Evolutionary conservation across 2,797 vertebrate species (phyloP), one percentile per base, ranked within the genome.

Genomic region (Tolypeutes matacus): DNA sequence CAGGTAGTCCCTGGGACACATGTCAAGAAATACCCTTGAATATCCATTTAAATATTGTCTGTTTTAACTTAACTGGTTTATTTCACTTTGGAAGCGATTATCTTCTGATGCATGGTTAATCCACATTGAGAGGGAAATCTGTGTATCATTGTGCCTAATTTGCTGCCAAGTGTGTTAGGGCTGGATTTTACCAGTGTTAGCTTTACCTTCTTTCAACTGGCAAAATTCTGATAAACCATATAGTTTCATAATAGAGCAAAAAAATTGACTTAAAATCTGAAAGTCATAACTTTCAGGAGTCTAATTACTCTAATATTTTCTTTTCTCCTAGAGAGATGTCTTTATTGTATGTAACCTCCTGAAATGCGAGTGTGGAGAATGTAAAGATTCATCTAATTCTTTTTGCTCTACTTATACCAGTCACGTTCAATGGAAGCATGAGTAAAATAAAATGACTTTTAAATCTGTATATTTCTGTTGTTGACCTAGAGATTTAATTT

Each of bases 341-440:
- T 94, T 90, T 96, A 72, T 85, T 76, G 83, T 76, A 8, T 93
- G 64, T 96, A 93, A 94, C 86, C 34, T 96, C 51, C 95, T 91
- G 64, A 90, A 91, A 93, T 60, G 58, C 81, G 18, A 91, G 94
- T 95, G 89, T 62, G 93, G 75, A 90, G 93, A 97, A 92, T 87
- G 94, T 94, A 93, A 95, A 98, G 96, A 93, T 96, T 96, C 95
- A 96, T 96, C 94, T 94, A 91, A 96, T 97, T 98, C 92, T 65
- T 95, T 39, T 89, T 97, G 83, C 39, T 96, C 96, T 98, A 91
- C 86, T 72, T 97, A 93, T 88, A 36, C 93, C 87, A 91, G 96
- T 97, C 15, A 23, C 92, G 65, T 96, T 97, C 88, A 95, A 25
- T 95, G 84, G 93, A 97, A 98, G 97, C 98, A 97, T 97, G 96